A percentile compares a stretch with the other conserved stretches of the same genome.
phyloP scores from a whole-genome alignment of 1,140 invertebrate genomes.

The Penaeus chinensis region DNA sequence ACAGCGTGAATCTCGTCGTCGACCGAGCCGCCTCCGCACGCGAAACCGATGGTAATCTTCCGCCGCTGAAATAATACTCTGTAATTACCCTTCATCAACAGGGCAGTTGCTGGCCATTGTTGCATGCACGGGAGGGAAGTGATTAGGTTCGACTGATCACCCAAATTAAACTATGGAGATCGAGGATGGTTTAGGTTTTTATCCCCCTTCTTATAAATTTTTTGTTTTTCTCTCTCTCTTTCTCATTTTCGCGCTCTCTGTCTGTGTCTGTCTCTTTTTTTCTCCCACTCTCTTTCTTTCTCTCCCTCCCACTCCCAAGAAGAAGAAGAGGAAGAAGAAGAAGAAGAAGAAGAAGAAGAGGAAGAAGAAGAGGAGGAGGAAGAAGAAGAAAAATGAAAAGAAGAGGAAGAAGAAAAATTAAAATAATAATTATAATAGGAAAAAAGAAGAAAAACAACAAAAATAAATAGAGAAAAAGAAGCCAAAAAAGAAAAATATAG shows the following conservation, averaged over 20 bases:
- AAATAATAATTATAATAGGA: too few species aligned
- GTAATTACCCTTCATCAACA: constrained; percentile 40
- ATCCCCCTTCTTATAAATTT: background rate
- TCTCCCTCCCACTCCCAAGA: background rate
- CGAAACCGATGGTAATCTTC: too few species aligned
- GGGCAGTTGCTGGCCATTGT: constrained; percentile 18
- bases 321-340: too few species aligned
- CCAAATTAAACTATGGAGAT: background rate
- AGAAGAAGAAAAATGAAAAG: too few species aligned
- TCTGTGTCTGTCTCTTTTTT: background rate
- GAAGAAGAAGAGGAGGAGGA: too few species aligned
- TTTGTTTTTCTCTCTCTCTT: background rate
- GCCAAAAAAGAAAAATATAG: too few species aligned
- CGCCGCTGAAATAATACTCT: constrained; percentile 12
- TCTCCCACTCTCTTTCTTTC: background rate
- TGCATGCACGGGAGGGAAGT: background rate
- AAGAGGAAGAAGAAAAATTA: too few species aligned
- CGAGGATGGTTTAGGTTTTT: background rate
- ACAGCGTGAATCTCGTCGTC: too few species aligned
- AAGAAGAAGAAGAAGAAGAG: too few species aligned
- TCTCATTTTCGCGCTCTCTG: background rate
- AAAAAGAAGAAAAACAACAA: too few species aligned
- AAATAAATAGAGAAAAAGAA: too few species aligned
- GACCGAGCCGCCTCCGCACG: too few species aligned
- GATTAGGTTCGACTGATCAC: background rate